Evolutionary conservation across 35 echinoderm and acorn worm genomes (phyloP).

Genomic region (Diadema setosum): DNA sequence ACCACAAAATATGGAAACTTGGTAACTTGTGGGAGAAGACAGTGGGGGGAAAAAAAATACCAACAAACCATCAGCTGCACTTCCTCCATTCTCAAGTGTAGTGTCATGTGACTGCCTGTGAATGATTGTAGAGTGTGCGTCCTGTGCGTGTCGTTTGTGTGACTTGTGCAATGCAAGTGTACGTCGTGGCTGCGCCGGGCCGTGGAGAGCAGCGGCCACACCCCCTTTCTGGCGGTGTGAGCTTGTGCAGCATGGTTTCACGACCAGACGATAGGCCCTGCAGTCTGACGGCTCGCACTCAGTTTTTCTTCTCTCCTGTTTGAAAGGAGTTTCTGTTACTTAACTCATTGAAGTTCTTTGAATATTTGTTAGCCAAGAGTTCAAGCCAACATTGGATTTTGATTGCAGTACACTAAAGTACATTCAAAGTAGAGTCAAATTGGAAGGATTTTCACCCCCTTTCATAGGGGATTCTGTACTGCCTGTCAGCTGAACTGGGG

Average conservation of each 20-base stretch:
- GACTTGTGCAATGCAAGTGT: neutral
- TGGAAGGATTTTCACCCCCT: too few species aligned
- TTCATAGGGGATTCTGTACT: too few species aligned
- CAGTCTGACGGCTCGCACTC: neutral
- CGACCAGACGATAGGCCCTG: neutral
- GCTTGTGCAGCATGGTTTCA: neutral
- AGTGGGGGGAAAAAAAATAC: too few species aligned
- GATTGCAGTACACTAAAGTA: neutral
- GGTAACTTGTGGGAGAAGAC: too few species aligned
- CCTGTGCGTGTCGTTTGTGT: neutral
- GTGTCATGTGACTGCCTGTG: neutral
- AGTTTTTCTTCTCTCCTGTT: neutral
- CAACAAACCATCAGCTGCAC: neutral
- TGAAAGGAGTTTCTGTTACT: too few species aligned
- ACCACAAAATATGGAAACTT: too few species aligned
- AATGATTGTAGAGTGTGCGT: neutral
- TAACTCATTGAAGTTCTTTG: too few species aligned
- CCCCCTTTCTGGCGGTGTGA: neutral
- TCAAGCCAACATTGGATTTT: slow-evolving; percentile 4
- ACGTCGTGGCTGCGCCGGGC: neutral
- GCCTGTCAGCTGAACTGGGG: too few species aligned
- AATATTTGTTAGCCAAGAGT: too few species aligned
- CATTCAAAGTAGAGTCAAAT: too few species aligned
- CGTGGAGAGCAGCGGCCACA: neutral
- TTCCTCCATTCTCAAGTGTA: neutral